Evolutionary conservation across 2,888 invertebrate genomes (phyloP).

Genomic region (Apeira syringaria): DNA sequence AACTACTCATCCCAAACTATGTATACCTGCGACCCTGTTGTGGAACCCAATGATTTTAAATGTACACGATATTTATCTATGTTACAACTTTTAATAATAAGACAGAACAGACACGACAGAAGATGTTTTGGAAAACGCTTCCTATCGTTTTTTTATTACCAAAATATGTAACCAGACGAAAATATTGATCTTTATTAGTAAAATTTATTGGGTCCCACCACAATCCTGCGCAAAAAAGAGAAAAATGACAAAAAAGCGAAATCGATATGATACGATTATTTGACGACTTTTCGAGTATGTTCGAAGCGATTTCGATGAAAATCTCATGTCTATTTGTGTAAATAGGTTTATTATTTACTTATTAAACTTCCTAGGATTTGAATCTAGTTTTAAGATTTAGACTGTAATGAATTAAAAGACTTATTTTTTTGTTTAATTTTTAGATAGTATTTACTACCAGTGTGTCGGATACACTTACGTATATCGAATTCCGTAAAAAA

Average conservation of each 20-base stretch:
- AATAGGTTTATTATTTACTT: constrained; percentile 33
- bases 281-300: constrained; percentile 11
- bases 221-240: constrained; percentile 3
- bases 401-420: constrained; percentile 65
- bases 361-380: constrained; percentile 67
- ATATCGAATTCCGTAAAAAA: constrained; percentile 2
- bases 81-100: neutral
- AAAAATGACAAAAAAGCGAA: constrained; percentile 4
- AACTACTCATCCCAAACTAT: constrained; percentile 23
- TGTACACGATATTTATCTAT: neutral
- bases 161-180: too few relatives aligned
- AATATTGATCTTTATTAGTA: neutral
- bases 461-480: constrained; percentile 18
- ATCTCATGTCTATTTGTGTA: constrained; percentile 34
- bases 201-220: neutral
- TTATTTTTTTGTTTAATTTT: constrained; percentile 54
- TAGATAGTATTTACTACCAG: constrained; percentile 46
- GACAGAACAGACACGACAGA: neutral
- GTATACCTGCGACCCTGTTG: neutral
- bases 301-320: constrained; percentile 17
- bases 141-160: too few relatives aligned
- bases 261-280: constrained; percentile 31
- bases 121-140: too few relatives aligned
- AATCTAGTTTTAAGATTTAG: constrained; percentile 51
- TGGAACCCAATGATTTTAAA: neutral